Evolutionary conservation across 2,888 invertebrate species (phyloP).

Genomic region (Timandra comae): DNA sequence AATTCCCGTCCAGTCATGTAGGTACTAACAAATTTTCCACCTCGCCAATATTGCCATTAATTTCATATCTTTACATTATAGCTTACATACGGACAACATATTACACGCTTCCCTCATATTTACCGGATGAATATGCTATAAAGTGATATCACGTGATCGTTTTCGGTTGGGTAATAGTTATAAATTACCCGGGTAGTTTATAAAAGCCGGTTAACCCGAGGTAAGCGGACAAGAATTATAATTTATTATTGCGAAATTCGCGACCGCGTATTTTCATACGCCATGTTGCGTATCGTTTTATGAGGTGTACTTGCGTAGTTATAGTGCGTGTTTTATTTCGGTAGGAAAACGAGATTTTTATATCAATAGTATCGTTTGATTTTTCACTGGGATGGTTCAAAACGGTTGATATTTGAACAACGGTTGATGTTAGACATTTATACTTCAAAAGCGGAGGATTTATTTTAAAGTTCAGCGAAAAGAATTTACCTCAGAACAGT

Average conservation of each 20-base stretch:
- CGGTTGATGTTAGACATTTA: too few species aligned
- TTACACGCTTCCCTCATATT: slow-evolving; percentile 65
- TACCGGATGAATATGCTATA: slow-evolving; percentile 70
- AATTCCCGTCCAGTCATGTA: slow-evolving; percentile 1
- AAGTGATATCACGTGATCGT: slow-evolving; percentile 76
- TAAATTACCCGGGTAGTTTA: slow-evolving; percentile 76
- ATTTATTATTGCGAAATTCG: slow-evolving; percentile 74
- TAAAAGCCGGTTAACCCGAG: slow-evolving; percentile 77
- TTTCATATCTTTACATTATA: slow-evolving; percentile 32
- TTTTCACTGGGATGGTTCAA: too few species aligned
- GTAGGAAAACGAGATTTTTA: background rate
- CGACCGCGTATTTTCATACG: slow-evolving; percentile 65
- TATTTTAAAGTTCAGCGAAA: too few species aligned
- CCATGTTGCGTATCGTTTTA: slow-evolving; percentile 39
- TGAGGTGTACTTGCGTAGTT: slow-evolving; percentile 3
- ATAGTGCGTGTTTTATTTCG: slow-evolving; percentile 11
- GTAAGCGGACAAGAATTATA: slow-evolving; percentile 73
- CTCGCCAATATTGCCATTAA: slow-evolving; percentile 23
- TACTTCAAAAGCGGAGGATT: too few species aligned
- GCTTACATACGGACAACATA: slow-evolving; percentile 44
- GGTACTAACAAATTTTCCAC: slow-evolving; percentile 14
- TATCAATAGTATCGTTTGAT: too few species aligned
- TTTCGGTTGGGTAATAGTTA: slow-evolving; percentile 73
- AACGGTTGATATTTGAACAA: too few species aligned
- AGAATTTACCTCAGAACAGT: too few species aligned